These are phyloP conservation scores for Catharus fuscescens DNA, from an alignment of 2,113 vertebrate genomes.

Conservation along the genomic window DNA sequence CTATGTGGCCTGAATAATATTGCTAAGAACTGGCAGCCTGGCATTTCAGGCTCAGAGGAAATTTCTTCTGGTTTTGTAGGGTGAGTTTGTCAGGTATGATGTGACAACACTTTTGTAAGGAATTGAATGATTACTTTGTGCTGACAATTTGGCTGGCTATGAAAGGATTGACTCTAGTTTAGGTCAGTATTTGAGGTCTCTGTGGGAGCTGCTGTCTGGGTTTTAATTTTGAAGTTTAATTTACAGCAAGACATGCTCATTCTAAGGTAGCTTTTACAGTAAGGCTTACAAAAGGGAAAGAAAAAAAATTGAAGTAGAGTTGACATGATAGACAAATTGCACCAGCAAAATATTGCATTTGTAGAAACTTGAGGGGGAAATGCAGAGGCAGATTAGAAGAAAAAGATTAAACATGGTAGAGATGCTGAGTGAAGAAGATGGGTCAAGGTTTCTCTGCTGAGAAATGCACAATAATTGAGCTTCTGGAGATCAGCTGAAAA, in stretches of 20 bases:
- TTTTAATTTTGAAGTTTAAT: conserved; percentile 13
- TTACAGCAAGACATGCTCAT: neutral
- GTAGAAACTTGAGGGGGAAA: neutral
- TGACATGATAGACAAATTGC: neutral
- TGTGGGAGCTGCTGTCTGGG: neutral
- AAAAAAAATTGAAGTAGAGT: neutral
- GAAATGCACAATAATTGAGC: neutral
- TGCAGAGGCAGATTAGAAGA: neutral
- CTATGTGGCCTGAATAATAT: conserved; percentile 15
- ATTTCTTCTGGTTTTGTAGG: neutral
- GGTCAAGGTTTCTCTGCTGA: neutral
- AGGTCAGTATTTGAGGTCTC: neutral
- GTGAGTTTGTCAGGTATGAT: neutral
- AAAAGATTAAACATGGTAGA: neutral
- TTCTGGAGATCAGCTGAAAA: neutral
- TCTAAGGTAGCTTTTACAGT: neutral
- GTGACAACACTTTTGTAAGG: neutral
- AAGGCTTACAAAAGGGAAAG: neutral
- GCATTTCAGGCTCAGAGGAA: neutral
- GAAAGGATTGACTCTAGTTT: neutral
- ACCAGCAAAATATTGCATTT: neutral
- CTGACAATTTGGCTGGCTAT: neutral
- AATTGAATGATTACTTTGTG: neutral
- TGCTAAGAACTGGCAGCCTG: neutral
- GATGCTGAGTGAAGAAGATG: neutral